Conservation (phyloP, 1,140 invertebrate genomes). For the Campoletis sonorensis region DNA sequence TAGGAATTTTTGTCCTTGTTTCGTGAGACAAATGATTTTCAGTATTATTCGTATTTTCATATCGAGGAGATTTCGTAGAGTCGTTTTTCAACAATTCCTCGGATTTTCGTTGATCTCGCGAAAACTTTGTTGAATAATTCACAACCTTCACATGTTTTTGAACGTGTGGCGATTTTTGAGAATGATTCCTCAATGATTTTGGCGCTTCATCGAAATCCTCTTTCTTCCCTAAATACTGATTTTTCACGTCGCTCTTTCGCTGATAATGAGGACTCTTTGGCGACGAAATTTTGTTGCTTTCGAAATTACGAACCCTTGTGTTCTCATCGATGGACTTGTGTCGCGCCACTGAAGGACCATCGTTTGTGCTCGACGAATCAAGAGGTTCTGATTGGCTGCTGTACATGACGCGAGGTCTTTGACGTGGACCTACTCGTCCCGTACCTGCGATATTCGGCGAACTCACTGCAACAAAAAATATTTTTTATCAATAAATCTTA, state of each 20-base stretch:
- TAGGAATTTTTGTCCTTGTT: neutral
- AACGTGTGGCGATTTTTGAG: conserved; percentile 44
- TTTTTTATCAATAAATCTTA: no score
- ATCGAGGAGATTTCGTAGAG: conserved; percentile 27
- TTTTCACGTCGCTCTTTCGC: conserved; percentile 65
- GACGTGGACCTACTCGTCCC: conserved; percentile 74
- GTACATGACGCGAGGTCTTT: conserved; percentile 70
- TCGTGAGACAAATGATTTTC: neutral
- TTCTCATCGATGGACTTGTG: conserved; percentile 69
- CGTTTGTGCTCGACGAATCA: conserved; percentile 54
- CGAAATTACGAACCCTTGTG: conserved; percentile 51
- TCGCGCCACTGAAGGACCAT: conserved; percentile 53
- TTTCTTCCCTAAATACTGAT: conserved; percentile 49
- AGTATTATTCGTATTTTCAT: neutral
- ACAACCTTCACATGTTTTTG: conserved; percentile 35
- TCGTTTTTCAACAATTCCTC: conserved; percentile 52
- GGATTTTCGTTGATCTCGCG: conserved; percentile 46
- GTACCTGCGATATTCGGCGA: conserved; percentile 72
- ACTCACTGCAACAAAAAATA: conserved; percentile 65
- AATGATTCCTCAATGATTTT: conserved; percentile 61
- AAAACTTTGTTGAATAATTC: conserved; percentile 51
- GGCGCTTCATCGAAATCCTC: conserved; percentile 54
- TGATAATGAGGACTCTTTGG: conserved; percentile 62
- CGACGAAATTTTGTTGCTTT: conserved; percentile 54
- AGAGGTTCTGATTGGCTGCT: conserved; percentile 68